Evolutionary conservation across 2,797 vertebrate species (phyloP).

Genomic region (Rhabdomys pumilio): DNA sequence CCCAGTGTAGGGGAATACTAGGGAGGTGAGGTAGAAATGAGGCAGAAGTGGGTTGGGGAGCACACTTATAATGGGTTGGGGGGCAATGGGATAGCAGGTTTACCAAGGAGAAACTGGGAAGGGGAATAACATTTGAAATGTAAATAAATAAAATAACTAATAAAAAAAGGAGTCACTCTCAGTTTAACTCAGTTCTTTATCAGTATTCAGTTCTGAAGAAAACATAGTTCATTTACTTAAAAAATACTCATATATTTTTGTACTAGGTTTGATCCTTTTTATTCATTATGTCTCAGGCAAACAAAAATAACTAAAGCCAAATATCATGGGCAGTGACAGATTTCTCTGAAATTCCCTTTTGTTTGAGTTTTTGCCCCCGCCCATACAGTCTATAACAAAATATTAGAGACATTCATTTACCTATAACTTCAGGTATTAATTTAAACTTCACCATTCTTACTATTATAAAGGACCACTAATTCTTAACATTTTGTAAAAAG

Average conservation of each 20-base stretch:
- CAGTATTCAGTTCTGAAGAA: slow-evolving; percentile 7
- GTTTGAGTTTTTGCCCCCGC: not conserved
- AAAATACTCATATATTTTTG: slow-evolving; percentile 4
- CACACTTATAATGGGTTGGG: too few species aligned
- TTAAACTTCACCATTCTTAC: slow-evolving; percentile 5
- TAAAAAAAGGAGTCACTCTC: not conserved
- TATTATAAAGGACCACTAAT: not conserved
- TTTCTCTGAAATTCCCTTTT: not conserved
- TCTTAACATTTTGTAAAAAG: slow-evolving; percentile 61
- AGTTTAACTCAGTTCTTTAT: not conserved
- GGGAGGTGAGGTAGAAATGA: too few species aligned
- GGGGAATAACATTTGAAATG: too few species aligned
- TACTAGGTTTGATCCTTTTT: not conserved
- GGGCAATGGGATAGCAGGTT: too few species aligned
- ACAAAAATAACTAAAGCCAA: not conserved
- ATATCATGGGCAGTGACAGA: not conserved
- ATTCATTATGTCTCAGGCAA: not conserved
- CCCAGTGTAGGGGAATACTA: too few species aligned
- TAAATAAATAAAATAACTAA: too few species aligned
- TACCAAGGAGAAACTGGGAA: too few species aligned
- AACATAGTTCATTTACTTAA: not conserved
- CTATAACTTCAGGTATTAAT: not conserved
- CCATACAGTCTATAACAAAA: not conserved
- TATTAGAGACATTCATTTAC: not conserved
- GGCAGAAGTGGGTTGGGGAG: too few species aligned